Conservation (phyloP, 2,888 invertebrate species). For the Lypha dubia region DNA sequence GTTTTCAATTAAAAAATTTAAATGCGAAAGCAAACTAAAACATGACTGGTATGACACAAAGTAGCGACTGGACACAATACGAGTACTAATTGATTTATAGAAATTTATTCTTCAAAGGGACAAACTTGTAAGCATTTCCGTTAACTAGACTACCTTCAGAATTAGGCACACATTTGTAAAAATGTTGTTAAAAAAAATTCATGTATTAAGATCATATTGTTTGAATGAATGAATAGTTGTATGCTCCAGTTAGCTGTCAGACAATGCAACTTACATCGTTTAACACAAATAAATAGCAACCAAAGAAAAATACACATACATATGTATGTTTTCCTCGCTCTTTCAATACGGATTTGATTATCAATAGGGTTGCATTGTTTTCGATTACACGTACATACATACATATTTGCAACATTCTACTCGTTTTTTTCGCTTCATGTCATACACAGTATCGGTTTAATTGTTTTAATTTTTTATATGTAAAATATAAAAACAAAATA, state of each 20-base stretch:
- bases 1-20: not conserved
- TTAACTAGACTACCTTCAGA: not conserved
- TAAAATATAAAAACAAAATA: not conserved
- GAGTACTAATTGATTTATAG: not conserved
- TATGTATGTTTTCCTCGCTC: too few species aligned
- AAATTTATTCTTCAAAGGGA: not conserved
- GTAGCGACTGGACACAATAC: slow-evolving; percentile 11
- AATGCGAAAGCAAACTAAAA: slow-evolving; percentile 12
- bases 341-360: too few species aligned
- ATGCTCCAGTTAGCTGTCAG: not conserved
- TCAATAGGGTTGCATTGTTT: too few species aligned
- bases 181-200: not conserved
- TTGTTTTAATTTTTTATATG: not conserved
- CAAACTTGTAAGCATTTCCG: not conserved
- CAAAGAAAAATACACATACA: too few species aligned
- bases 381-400: too few species aligned
- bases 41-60: slow-evolving; percentile 36
- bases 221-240: not conserved
- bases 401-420: too few species aligned
- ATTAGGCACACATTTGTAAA: slow-evolving; percentile 25
- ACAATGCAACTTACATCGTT: not conserved
- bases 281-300: too few species aligned
- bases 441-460: slow-evolving; percentile 23
- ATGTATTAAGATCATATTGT: not conserved
- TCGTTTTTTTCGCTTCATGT: slow-evolving; percentile 11